phyloP scores from a whole-genome alignment of 2,113 vertebrate genomes.

The Philantomba maxwellii region DNA sequence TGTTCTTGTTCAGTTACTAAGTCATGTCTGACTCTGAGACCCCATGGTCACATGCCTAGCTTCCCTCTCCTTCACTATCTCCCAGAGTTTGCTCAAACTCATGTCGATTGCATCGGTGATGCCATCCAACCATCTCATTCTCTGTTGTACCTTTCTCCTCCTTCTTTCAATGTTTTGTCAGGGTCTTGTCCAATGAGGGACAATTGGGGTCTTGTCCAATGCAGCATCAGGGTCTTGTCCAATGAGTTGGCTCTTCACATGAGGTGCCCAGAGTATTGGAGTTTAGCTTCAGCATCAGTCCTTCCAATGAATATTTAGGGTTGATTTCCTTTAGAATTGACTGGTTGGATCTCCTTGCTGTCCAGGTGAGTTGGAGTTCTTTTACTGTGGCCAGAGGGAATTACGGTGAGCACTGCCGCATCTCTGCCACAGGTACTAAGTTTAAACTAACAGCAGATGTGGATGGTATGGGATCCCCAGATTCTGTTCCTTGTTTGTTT shows the following conservation, averaged over 20 bases:
- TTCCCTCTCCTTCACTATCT: neutral
- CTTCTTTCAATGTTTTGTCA: neutral
- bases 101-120: neutral
- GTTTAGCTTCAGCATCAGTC: neutral
- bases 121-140: neutral
- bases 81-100: neutral
- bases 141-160: neutral
- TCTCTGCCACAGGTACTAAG: neutral
- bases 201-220: no score
- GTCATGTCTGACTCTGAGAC: neutral
- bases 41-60: neutral
- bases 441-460: neutral
- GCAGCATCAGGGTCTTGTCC: no score
- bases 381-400: neutral
- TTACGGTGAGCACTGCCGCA: accelerated
- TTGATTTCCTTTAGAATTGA: neutral
- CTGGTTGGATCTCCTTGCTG: neutral
- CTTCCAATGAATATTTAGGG: neutral
- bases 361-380: neutral
- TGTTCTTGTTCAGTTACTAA: neutral
- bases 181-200: no score
- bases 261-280: neutral
- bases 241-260: neutral
- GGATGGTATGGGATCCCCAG: accelerated
- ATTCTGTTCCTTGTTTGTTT: accelerated